Evolutionary conservation across 2,797 vertebrate genomes (phyloP), one percentile per base, ranked within the genome.

Genomic region (Spheniscus humboldti): DNA sequence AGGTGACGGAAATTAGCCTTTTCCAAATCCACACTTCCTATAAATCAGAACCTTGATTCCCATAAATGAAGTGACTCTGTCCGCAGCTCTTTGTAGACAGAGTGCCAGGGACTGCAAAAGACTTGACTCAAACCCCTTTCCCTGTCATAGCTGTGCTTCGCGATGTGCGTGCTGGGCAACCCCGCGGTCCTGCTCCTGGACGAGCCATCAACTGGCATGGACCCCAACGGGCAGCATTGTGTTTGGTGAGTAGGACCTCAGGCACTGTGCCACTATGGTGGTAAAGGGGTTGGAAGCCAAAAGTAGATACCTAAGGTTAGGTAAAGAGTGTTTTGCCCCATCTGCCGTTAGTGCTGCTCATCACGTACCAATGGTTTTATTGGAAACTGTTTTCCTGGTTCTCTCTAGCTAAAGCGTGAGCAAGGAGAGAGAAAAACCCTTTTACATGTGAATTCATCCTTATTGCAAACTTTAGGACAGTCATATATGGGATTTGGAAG

Each of bases 191-290:
- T 99, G 60, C 97, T 99, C 13, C 97, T 99, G 97, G 99, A 99
- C 1, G 99, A 99, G 92, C 99, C 99, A 0, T 99, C 99, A 0
- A 97, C 98, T 0, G 98, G 99, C 94, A 98, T 99, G 98, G 99
- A 99, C 80, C 99, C 99, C 33, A 98, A 97, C 2, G 99, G 98
- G 10, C 99, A 99, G 90, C 98, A 98, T 64, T 97, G 98, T 30
- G 98, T 99, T 96, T 99, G 99, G 99, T 99, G 96, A 98, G 98
- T 80, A 56, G 53, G 14, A 9, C 2, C 25, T 31, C 7, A 0
- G 13, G 14, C 48, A 22, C 2, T 2, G 43, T 20, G 62, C 45
- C 30, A 28, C 53, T 50, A 2, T 0, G 0, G 1, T 7, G 30
- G 15, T 16, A 16, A 39, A 28, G 59, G 57, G 7, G 1, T 33